Base-by-base conservation (phyloP, 2,113 vertebrate genomes). In the Panurus biarmicus region DNA sequence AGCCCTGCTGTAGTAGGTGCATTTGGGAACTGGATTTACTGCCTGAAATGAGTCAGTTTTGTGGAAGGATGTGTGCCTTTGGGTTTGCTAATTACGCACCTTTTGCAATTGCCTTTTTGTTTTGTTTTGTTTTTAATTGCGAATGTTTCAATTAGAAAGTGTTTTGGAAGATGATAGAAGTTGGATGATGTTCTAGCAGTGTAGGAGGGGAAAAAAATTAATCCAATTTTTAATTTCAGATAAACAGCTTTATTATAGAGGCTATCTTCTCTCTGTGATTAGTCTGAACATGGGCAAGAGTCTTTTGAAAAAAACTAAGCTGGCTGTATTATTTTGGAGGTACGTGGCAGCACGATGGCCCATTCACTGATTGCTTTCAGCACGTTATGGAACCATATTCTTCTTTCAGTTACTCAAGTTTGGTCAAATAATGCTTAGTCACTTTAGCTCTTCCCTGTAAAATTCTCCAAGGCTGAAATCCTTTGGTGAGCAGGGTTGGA, bases 211-310 rank as follows among this genome's bases (percentile, higher is more conserved):
- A 70, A 90, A 73, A 90, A 94, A 94, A 90, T 45, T 86, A 90
- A 94, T 92, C 79, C 75, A 69, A 21, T 84, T 90, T 95, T 94
- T 94, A 83, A 91, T 95, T 96, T 95, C 69, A 87, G 81, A 94
- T 94, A 94, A 95, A 97, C 65, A 93, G 79, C 79, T 93, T 79
- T 89, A 79, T 85, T 95, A 66, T 53, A 88, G 57, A 93, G 71
- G 33, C 56, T 91, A 21, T 83, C 66, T 87, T 62, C 38, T 78
- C 44, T 60, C 36, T 91, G 58, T 4, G 33, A 88, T 93, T 86
- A 85, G 35, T 78, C 57, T 66, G 86, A 91, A 74, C 50, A 12
- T 29, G 29, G 54, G 56, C 40, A 87, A 72, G 44, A 83, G 60
- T 50, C n/a, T 91, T 87, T 20, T 47, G 29, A 66, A 89, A 51